Percentiles rank a stretch among this genome's conserved stretches.
phyloP scores from a whole-genome alignment of 2,888 invertebrate genomes.

The Xestobium rufovillosum region DNA sequence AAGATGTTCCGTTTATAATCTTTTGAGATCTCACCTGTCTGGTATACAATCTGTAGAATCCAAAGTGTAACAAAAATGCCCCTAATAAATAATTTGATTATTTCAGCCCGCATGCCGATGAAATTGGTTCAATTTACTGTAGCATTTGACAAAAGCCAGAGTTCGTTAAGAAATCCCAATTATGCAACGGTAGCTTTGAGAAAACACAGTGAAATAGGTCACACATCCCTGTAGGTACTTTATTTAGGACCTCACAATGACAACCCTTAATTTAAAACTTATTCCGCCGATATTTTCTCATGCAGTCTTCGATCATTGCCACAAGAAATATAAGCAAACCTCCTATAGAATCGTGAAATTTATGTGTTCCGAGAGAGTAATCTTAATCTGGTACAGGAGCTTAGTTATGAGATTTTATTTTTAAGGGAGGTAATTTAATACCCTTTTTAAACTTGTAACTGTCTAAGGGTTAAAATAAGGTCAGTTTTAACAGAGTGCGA shows the following conservation, averaged over 20 bases:
- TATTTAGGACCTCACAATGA: slow-evolving; percentile 36
- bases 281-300: slow-evolving; percentile 44
- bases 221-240: slow-evolving; percentile 33
- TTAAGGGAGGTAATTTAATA: slow-evolving; percentile 43
- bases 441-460: slow-evolving; percentile 42
- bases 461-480: slow-evolving; percentile 40
- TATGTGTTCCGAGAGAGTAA: slow-evolving; percentile 20
- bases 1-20: too few relatives aligned
- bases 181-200: slow-evolving; percentile 29
- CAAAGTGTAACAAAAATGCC: too few relatives aligned
- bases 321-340: background rate
- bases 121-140: slow-evolving; percentile 28
- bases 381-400: slow-evolving; percentile 33
- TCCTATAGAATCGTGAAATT: background rate
- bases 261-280: slow-evolving; percentile 43
- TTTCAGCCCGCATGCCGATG: slow-evolving; percentile 10
- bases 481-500: slow-evolving; percentile 36
- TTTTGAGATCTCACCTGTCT: too few relatives aligned
- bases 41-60: too few relatives aligned
- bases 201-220: slow-evolving; percentile 29
- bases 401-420: slow-evolving; percentile 39
- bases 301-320: slow-evolving; percentile 25
- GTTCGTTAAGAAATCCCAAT: slow-evolving; percentile 26
- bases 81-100: slow-evolving; percentile 15
- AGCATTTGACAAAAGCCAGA: too few relatives aligned